Base-by-base conservation (phyloP, 2,797 vertebrate species). In the Allenopithecus nigroviridis region DNA sequence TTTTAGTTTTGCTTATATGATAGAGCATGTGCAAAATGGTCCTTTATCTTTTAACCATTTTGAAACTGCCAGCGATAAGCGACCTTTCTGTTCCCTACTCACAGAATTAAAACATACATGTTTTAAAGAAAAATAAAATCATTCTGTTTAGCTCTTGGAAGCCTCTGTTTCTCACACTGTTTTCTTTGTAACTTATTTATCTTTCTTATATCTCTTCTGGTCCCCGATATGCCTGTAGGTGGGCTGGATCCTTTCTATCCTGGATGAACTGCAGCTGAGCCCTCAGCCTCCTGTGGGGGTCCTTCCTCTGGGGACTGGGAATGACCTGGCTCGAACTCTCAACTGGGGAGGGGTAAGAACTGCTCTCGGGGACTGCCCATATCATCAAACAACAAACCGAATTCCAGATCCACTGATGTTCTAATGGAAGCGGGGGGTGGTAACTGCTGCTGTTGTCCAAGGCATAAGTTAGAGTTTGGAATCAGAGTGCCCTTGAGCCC, bases 321-420 rank as follows among this genome's bases (percentile, higher is more conserved):
- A 99, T 93, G 99, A 99, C 98, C 99, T 99, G 97, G 99, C 99
- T 97, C 99, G 99, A 96, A 99, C 99, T 70, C 99, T 99, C 98
- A 99, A 99, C 99, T 99, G 99, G 99, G 99, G 99, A 86, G 99
- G 99, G 99, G 99, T 99, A 99, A 99, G 99, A 98, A 61, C 76
- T 90, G n/a, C 8, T 55, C 74, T 41, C 19, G 0, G 39, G n/a
- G 74, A 57, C 48, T 74, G 13, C 8, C 12, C 43, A 9, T 2
- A 1, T 30, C 10, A 0, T 11, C 46, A 14, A 24, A 72, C 26
- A 16, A 16, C 3, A 21, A 7, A 11, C 10, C 5, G 39, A 10
- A 8, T 11, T 36, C 48, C 16, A 43, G 12, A 36, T 28, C 50
- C 81, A 33, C n/a, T 19, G 19, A 19, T 46, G 46, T 85, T 61